Base-by-base conservation (phyloP, 1,140 invertebrate species). In the Pachyrhynchus sulphureomaculatus region DNA sequence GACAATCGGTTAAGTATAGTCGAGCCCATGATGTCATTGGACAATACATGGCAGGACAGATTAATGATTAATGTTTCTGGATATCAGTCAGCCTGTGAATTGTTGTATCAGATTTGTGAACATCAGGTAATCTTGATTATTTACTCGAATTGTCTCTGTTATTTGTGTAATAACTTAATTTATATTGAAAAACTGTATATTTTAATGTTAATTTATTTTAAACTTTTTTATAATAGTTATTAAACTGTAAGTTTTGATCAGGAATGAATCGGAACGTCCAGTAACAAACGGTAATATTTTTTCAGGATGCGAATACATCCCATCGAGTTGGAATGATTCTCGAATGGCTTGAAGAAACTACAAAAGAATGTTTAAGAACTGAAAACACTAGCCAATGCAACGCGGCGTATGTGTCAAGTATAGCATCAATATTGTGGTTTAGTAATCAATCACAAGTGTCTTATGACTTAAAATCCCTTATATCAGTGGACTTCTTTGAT, bases 351-450 rank as follows among this genome's bases (percentile, higher is more conserved):
- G 76, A 81, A 44, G 77, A 79, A 18, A 80, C 81, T 15, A 82
- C 84, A 1, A 59, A 72, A 12, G 77, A 76, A 47, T 76, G 75
- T 6, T 66, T 75, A 4, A 49, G 67, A 34, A 69, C 66, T 42
- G 44, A 64, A 59, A 48, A 74, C 48, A 24, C 69, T 58, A 64
- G 61, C 52, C 58, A 70, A 71, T 66, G 79, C 68, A 76, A 71
- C 58, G 65, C 86, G 2, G 77, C 81, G 29, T 85, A 84, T 63
- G 78, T 90, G 36, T 86, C 88, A 54, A 88, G 86, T 62, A 83
- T 90, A 45, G 86, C 89, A 13, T 86, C 91, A 26, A 88, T 95
- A 13, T 77, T 96, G 58, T 95, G 92, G 92, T 83, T 86, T 52
- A 81, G 87, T 18, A 84, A 89, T 69, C 81, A 86, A 56, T 78